A percentile compares a stretch with the other conserved stretches of the same genome.
phyloP scores from a whole-genome alignment of 2,113 vertebrate species.

The Heterotis niloticus region DNA sequence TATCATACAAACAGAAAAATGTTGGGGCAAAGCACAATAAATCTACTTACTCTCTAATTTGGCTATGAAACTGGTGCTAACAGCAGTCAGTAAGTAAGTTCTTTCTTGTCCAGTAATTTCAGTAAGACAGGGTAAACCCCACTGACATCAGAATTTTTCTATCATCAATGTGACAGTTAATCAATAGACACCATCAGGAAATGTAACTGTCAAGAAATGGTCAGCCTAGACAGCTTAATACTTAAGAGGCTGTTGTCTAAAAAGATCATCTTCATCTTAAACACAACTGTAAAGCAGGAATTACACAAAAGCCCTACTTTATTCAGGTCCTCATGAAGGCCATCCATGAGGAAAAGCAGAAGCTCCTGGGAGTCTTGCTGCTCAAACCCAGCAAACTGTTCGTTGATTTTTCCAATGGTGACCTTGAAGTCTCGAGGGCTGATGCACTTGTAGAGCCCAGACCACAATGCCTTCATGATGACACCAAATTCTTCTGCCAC shows the following conservation, averaged over 20 bases:
- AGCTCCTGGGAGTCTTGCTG: constrained; percentile 97
- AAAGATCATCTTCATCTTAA: too few species aligned
- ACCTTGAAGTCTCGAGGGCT: constrained; percentile 92
- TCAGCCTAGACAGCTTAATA: too few species aligned
- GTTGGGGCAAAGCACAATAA: constrained; percentile 44
- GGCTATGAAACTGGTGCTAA: constrained; percentile 45
- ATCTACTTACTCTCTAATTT: constrained; percentile 73
- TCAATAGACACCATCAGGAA: too few species aligned
- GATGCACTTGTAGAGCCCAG: constrained; percentile 87
- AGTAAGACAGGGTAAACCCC: neutral
- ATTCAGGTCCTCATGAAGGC: constrained; percentile 95
- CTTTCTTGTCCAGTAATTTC: neutral
- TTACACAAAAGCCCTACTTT: constrained; percentile 67
- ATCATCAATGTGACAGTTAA: neutral
- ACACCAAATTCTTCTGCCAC: constrained; percentile 96
- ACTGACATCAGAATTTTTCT: neutral
- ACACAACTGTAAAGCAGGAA: too few species aligned
- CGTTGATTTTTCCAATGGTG: constrained; percentile 95
- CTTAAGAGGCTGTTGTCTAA: too few species aligned
- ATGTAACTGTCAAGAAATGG: too few species aligned
- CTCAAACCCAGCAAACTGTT: constrained; percentile 86
- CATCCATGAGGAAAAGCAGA: constrained; percentile 95
- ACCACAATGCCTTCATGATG: constrained; percentile 95
- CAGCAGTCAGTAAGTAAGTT: constrained; percentile 13
- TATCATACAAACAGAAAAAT: constrained; percentile 35